A percentile compares a stretch with the other conserved stretches of the same genome.
These are phyloP conservation scores for Plagodis pulveraria DNA, from an alignment of 2,888 invertebrate genomes.

Conservation along the genomic window DNA sequence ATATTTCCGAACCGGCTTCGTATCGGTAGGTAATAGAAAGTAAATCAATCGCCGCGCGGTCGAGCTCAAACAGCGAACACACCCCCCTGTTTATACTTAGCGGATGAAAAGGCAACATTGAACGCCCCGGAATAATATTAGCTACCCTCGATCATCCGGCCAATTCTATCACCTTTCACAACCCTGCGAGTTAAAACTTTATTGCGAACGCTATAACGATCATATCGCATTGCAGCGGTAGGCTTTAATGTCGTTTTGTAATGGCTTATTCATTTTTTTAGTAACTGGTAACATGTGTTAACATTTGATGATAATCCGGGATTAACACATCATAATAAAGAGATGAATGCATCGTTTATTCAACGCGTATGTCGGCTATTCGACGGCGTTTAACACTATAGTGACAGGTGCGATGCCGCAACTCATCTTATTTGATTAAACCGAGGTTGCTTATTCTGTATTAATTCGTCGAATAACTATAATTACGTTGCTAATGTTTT, in stretches of 20 bases:
- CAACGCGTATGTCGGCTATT: conserved; percentile 78
- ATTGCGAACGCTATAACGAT: conserved; percentile 47
- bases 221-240: conserved; percentile 40
- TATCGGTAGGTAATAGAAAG: conserved; percentile 66
- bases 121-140: conserved; percentile 84
- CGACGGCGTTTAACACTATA: conserved; percentile 64
- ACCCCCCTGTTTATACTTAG: conserved; percentile 84
- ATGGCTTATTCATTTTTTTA: conserved; percentile 63
- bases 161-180: conserved; percentile 61
- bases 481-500: conserved; percentile 10
- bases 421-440: conserved; percentile 68
- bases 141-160: conserved; percentile 81
- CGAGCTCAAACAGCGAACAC: conserved; percentile 78
- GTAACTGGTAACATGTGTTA: conserved; percentile 85
- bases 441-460: conserved; percentile 27
- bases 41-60: conserved; percentile 78
- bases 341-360: conserved; percentile 82
- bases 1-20: conserved; percentile 40
- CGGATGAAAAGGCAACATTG: conserved; percentile 84
- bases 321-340: conserved; percentile 85
- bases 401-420: conserved; percentile 76
- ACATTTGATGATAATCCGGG: conserved; percentile 84
- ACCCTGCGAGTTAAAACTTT: conserved; percentile 47
- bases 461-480: conserved; percentile 12
- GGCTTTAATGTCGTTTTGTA: conserved; percentile 43